phyloP scores from a whole-genome alignment of 2,113 vertebrate genomes.

The Lepidothrix coronata region DNA sequence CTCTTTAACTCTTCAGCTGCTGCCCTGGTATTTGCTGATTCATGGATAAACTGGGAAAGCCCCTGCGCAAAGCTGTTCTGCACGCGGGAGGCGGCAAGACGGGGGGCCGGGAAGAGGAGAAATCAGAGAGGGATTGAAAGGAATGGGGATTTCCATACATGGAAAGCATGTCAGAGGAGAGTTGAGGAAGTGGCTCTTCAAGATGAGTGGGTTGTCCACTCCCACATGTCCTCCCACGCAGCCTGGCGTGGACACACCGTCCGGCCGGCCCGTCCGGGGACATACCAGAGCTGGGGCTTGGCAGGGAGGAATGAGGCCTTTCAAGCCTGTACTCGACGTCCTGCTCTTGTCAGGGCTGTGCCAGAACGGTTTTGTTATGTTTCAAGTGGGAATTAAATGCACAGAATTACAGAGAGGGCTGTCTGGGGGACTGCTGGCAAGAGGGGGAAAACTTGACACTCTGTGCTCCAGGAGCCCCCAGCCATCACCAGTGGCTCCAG shows the following conservation, averaged over 20 bases:
- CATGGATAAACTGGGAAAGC: neutral
- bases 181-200: fast-evolving
- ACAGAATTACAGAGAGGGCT: fast-evolving
- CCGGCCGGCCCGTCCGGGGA: neutral
- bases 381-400: neutral
- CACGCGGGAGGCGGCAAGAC: fast-evolving
- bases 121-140: neutral
- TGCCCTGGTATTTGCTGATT: neutral
- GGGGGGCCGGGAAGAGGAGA: neutral
- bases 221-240: neutral
- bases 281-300: neutral
- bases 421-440: neutral
- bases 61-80: fast-evolving
- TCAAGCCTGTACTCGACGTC: neutral
- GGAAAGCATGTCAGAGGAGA: fast-evolving
- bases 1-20: neutral
- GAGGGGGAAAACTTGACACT: neutral
- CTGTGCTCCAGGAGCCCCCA: neutral
- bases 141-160: neutral
- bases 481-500: too few species aligned
- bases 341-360: neutral
- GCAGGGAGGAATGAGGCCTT: neutral
- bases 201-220: neutral
- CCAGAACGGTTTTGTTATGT: neutral
- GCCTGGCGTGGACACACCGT: neutral